Base-by-base conservation (phyloP, 1,140 invertebrate genomes). In the Hycleus cichorii region DNA sequence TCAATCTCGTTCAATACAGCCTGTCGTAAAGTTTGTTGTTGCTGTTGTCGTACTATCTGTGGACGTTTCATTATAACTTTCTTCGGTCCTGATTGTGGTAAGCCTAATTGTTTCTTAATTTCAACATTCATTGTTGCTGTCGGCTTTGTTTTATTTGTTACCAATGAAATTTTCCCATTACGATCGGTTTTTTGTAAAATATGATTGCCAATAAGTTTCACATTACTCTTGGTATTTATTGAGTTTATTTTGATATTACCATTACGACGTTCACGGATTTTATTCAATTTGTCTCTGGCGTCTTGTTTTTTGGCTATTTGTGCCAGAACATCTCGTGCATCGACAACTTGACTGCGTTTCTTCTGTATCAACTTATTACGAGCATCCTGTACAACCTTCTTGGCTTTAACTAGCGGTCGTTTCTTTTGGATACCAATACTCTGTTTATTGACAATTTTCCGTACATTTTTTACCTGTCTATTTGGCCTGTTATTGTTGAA, bases 241-340 rank as follows among this genome's bases (percentile, higher is more conserved):
- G 32, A 32, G 7, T 32, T 32, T 4, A 32, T 32, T 32, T 4
- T 32, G 4, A 5, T 32, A 32, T 32, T 56, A 18, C 55, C 55
- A 18, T 45, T 54, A 38, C 58, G 32, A 26, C 57, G 55, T 54
- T 62, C 27, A 10, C 49, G 40, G 60, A 81, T 64, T 68, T 79
- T 79, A 40, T 80, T 71, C 7, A 87, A 65, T 63, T 83, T 79
- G 26, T 79, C 75, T 43, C 86, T 75, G 0, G 84, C 84, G 72
- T 88, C 86, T 56, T 76, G 75, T 18, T 73, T 81, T 60, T 82
- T 82, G 2, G 83, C 82, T 51, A 83, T 81, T 72, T 84, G 77
- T 6, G 80, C 79, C n/a, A 88, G 73, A 57, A 85, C 81, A 49
- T 87, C 86, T 47, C 86, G 73, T 3, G 86, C 86, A 76, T 88